phyloP scores from a whole-genome alignment of 30 jellyfish, hydroid and myxozoan species.

The Aurelia sp. region DNA sequence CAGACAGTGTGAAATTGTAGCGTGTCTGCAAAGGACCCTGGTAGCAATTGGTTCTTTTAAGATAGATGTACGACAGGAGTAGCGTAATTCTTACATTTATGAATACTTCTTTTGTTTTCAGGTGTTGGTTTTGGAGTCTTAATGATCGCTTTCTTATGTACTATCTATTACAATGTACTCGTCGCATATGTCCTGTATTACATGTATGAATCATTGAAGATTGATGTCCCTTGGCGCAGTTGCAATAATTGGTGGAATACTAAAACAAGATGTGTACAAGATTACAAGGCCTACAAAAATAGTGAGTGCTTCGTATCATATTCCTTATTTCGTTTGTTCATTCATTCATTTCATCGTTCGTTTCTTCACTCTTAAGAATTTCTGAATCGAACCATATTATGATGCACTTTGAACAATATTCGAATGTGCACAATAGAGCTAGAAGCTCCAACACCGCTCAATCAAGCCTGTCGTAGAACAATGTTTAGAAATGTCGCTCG shows the following conservation, averaged over 20 bases:
- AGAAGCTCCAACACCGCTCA: no score
- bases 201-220: slow-evolving; percentile 86
- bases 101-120: slow-evolving; percentile 7
- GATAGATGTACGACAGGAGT: no score
- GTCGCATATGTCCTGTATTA: slow-evolving; percentile 94
- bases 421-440: no score
- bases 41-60: no score
- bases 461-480: no score
- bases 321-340: neutral
- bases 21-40: no score
- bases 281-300: slow-evolving; percentile 44
- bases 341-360: neutral
- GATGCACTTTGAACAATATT: no score
- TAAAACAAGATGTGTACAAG: slow-evolving; percentile 61
- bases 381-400: no score
- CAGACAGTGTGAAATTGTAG: no score
- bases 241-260: slow-evolving; percentile 90
- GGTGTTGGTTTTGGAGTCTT: slow-evolving; percentile 97
- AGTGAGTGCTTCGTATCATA: slow-evolving; percentile 26
- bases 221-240: slow-evolving; percentile 88
- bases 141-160: slow-evolving; percentile 90
- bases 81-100: no score
- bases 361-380: neutral
- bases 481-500: no score
- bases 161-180: slow-evolving; percentile 93